These are phyloP conservation scores for Erythrolamprus reginae DNA, from an alignment of 2,113 vertebrate genomes.

Conservation along the genomic window DNA sequence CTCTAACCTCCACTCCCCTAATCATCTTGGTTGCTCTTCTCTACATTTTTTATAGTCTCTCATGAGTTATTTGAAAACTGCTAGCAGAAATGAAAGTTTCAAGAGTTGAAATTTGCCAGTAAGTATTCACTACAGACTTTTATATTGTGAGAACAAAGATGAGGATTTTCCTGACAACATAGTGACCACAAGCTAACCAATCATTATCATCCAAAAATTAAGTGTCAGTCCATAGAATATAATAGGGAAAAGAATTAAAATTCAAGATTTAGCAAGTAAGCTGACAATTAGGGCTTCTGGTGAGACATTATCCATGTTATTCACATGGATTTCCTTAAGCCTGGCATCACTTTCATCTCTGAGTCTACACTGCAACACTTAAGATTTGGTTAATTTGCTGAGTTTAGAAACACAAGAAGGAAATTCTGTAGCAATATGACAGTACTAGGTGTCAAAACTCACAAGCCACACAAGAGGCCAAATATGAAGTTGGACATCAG, in stretches of 20 bases:
- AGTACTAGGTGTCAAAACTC: neutral
- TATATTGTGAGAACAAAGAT: neutral
- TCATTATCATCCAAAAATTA: neutral
- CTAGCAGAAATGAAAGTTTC: neutral
- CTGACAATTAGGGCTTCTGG: neutral
- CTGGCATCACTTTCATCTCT: neutral
- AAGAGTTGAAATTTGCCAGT: neutral
- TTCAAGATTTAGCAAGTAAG: neutral
- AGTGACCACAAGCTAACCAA: neutral
- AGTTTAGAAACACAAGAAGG: neutral
- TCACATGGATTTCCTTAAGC: neutral
- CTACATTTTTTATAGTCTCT: too few species aligned
- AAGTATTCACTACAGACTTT: neutral
- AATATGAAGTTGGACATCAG: neutral
- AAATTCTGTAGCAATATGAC: neutral
- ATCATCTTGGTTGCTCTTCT: too few species aligned
- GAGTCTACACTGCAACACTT: neutral
- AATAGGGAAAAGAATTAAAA: neutral
- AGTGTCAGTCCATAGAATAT: neutral
- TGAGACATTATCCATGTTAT: neutral
- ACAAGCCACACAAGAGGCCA: neutral
- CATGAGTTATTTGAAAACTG: neutral
- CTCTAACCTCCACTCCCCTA: too few species aligned
- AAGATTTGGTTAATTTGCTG: neutral
- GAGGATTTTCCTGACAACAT: neutral